A percentile compares a stretch with the other conserved stretches of the same genome.
Conservation (phyloP, 1,140 invertebrate species). For the Drosophila truncata region DNA sequence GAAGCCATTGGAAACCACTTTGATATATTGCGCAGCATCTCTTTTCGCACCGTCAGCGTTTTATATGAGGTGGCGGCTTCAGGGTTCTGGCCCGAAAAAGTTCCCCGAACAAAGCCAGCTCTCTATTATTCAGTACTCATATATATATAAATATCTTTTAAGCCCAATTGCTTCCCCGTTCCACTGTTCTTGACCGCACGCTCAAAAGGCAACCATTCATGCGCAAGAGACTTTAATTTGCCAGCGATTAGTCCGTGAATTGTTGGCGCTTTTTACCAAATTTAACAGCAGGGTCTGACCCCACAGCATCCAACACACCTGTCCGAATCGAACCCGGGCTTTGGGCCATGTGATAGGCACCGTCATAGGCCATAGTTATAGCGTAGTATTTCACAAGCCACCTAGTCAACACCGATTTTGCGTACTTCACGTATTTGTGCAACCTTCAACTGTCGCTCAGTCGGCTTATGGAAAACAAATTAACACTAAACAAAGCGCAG, state of each 20-base stretch:
- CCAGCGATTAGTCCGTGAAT: slow-evolving; percentile 54
- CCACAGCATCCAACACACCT: slow-evolving; percentile 36
- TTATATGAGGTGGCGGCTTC: slow-evolving; percentile 53
- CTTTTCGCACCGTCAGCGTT: slow-evolving; percentile 70
- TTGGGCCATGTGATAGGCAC: slow-evolving; percentile 14
- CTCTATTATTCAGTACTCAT: slow-evolving; percentile 22
- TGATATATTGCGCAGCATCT: slow-evolving; percentile 67
- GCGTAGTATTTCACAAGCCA: slow-evolving; percentile 32
- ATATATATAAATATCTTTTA: slow-evolving; percentile 33
- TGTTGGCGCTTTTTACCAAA: slow-evolving; percentile 9
- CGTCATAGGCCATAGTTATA: not conserved
- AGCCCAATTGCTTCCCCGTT: slow-evolving; percentile 70
- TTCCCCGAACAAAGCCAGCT: slow-evolving; percentile 56
- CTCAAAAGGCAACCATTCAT: slow-evolving; percentile 64
- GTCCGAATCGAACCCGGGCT: slow-evolving; percentile 9
- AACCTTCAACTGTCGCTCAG: slow-evolving; percentile 76
- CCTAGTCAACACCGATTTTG: slow-evolving; percentile 61
- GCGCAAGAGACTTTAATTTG: slow-evolving; percentile 52
- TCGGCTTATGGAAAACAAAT: slow-evolving; percentile 69
- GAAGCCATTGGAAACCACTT: slow-evolving; percentile 51
- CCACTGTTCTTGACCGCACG: slow-evolving; percentile 49
- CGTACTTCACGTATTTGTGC: slow-evolving; percentile 65
- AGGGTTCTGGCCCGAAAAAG: slow-evolving; percentile 51
- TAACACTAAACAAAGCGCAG: slow-evolving; percentile 66
- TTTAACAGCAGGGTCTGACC: slow-evolving; percentile 13